Base-by-base conservation (phyloP, 1,140 invertebrate genomes). In the Lordiphosa collinella region DNA sequence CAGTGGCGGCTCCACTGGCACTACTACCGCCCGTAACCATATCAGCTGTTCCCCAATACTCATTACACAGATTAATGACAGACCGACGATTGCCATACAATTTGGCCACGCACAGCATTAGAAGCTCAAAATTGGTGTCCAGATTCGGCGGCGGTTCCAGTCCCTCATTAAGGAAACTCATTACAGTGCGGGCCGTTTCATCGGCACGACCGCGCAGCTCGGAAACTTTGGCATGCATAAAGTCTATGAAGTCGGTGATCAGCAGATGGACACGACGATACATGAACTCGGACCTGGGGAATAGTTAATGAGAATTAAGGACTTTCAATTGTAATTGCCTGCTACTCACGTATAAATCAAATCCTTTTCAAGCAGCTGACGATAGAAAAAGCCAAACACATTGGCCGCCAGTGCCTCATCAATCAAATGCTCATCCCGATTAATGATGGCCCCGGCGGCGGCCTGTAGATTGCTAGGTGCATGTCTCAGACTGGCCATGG, bases 201-300 rank as follows among this genome's bases (percentile, higher is more conserved):
- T 98, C 97, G 0, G 96, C 96, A 66, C 94, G 91, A 68, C 93
- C 94, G 37, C 94, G 90, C 38, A 97, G 89, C 84, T 96, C 95
- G 4, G 86, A 72, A 4, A 89, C 93, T 90, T 98, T 98, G 29
- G 96, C 90, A 31, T 97, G 97, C 96, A 98, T 96, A 31, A 95
- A 91, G 41, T 96, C 93, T 49, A 99, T 97, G 68, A 99, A 98
- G 88, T 99, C 97, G 0, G 96, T 96, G 38, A 99, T 91, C 1
- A 99, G 87, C 8, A 92, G 92, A 88, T 99, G 97, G 31, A 98
- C 91, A 46, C 95, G 92, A 36, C 94, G 92, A 65, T 96, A 90
- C 72, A 97, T 96, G 87, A 96, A 97, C 87, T 89, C 85, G 9
- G 66, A 66, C 14, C 86, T 87, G 41, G 3, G 4, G 2, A 18